Evolutionary conservation across 2,888 invertebrate genomes (phyloP).

Genomic region (Hydrotaea diabolus): DNA sequence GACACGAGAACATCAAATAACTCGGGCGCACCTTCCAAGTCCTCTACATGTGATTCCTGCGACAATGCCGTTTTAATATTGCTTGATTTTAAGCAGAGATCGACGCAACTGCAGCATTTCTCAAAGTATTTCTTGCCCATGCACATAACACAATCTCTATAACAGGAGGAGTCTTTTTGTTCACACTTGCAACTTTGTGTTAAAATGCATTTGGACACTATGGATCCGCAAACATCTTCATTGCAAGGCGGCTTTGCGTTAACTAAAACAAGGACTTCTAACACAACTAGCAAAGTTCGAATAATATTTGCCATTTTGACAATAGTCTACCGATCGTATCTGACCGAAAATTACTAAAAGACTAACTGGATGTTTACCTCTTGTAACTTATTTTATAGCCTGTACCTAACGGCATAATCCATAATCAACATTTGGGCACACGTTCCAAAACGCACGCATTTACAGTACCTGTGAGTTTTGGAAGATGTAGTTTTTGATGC

Average conservation of each 20-base stretch:
- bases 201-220: conserved; percentile 97
- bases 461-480: too few relatives aligned
- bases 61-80: conserved; percentile 88
- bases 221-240: conserved; percentile 96
- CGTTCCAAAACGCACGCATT: too few relatives aligned
- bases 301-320: neutral
- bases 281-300: neutral
- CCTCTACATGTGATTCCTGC: conserved; percentile 92
- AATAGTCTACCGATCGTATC: neutral
- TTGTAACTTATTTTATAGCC: too few relatives aligned
- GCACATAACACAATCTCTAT: conserved; percentile 95
- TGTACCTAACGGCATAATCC: too few relatives aligned
- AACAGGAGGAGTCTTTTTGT: conserved; percentile 93
- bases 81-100: conserved; percentile 93
- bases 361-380: neutral
- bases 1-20: conserved; percentile 90
- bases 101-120: conserved; percentile 98
- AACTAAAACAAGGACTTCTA: neutral
- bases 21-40: conserved; percentile 90
- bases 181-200: conserved; percentile 98
- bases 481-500: too few relatives aligned
- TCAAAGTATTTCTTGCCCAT: conserved; percentile 90
- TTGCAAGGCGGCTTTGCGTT: conserved; percentile 86
- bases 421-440: too few relatives aligned
- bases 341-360: neutral